Evolutionary conservation across 1,140 invertebrate genomes (phyloP).

Genomic region (Calycopis cecrops): DNA sequence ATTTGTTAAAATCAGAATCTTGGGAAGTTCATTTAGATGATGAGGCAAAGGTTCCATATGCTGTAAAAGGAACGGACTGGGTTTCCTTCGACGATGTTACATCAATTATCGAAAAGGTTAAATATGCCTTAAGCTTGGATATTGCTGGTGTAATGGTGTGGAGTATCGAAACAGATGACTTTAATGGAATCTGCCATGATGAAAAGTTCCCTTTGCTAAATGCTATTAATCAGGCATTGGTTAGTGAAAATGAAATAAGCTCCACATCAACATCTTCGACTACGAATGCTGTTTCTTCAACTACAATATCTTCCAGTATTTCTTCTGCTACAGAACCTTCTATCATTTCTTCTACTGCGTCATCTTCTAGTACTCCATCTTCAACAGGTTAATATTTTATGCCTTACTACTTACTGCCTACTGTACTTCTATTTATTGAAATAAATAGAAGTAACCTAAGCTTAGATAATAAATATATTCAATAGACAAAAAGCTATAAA

Average conservation of each 20-base stretch:
- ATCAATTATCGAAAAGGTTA: slow-evolving; percentile 74
- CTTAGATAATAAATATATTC: too few species aligned
- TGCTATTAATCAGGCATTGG: slow-evolving; percentile 44
- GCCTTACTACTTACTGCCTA: too few species aligned
- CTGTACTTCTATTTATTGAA: too few species aligned
- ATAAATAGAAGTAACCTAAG: too few species aligned
- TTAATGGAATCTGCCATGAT: slow-evolving; percentile 76
- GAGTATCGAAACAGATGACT: slow-evolving; percentile 86
- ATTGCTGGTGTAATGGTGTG: slow-evolving; percentile 83
- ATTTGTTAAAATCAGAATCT: slow-evolving; percentile 36
- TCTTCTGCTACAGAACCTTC: too few species aligned
- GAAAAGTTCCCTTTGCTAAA: slow-evolving; percentile 49
- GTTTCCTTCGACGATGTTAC: slow-evolving; percentile 82
- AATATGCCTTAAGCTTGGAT: slow-evolving; percentile 71
- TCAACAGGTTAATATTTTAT: too few species aligned
- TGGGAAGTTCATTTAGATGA: slow-evolving; percentile 43
- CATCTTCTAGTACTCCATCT: too few species aligned
- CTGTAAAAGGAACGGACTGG: slow-evolving; percentile 81
- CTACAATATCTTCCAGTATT: not conserved
- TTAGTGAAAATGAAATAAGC: not conserved
- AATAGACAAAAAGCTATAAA: too few species aligned
- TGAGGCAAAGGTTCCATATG: slow-evolving; percentile 66
- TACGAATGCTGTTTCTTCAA: not conserved
- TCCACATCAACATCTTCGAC: not conserved
- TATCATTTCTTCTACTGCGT: not conserved